Evolutionary conservation across 2,113 vertebrate species (phyloP), one percentile per base, ranked within the genome.

Genomic region (Empidonax traillii): DNA sequence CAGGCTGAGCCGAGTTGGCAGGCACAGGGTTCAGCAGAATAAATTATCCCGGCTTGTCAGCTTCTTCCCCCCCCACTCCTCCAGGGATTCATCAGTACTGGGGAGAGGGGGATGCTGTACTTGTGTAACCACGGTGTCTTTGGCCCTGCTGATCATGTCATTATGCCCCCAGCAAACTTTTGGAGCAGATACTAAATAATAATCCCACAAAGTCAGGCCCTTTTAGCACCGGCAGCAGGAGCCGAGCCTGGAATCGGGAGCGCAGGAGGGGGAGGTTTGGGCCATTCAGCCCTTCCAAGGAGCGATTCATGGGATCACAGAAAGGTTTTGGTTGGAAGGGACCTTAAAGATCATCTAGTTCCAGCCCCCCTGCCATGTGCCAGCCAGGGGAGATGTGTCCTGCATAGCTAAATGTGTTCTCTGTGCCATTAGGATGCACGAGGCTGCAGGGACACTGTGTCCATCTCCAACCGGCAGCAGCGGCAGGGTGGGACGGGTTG

Each of bases 1-100:
- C 47, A 76, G 86, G 12, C 91, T 10, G 90, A 96, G 96, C 95
- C 22, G 49, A 63, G 74, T 92, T 97, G 97, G 97, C 97, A 94
- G 91, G 94, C 80, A 19, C 91, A 8, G 51, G 75, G 72, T 75
- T 91, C 84, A 67, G 72, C 67, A 18, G 96, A 95, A 97, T 97
- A 74, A 91, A 97, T 98, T 69, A 90, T 44, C 74, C 90, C 1
- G 6, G 53, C 20, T 71, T 6, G 47, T 44, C 86, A 75, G 71
- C 77, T 86, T 81, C 27, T 95, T 89, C 75, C 37, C 55, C 55
- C 61, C 61, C 19, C 2, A 18, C 76, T 76, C 21, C 83, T 62
- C 4, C 61, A 82, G 85, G 88, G 93, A 75, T 95, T 79, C 20
- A 2, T 10, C 65, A 30, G 37, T 51, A 0, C 2, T 15, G 75